phyloP scores from a whole-genome alignment of 2,888 invertebrate species.

The Biston stratarius region DNA sequence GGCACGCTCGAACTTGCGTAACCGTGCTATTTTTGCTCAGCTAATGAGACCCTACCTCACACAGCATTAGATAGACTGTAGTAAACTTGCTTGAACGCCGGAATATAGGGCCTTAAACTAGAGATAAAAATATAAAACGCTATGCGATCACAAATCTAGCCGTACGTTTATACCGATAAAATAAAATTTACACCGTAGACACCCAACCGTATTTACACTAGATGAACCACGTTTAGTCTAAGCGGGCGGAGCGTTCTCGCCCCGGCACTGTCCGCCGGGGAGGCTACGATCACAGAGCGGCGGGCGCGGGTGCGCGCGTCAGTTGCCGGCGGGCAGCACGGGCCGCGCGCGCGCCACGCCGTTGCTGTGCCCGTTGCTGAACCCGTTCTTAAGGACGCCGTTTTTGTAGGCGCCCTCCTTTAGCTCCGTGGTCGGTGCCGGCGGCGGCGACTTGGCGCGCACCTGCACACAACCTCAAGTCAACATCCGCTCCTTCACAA shows the following conservation, averaged over 20 bases:
- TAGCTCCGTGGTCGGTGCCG: constrained; percentile 60
- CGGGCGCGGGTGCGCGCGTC: constrained; percentile 51
- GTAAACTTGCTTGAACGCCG: too few species aligned
- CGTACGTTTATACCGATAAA: constrained; percentile 72
- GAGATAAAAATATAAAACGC: constrained; percentile 56
- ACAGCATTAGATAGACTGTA: too few species aligned
- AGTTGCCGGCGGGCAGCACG: constrained; percentile 81
- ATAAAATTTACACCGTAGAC: constrained; percentile 82
- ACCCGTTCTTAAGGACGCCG: constrained; percentile 73
- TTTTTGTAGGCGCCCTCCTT: constrained; percentile 66
- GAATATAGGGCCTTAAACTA: constrained; percentile 28
- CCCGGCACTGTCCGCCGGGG: constrained; percentile 47
- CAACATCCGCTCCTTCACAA: neutral
- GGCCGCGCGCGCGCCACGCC: constrained; percentile 69
- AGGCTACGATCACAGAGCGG: constrained; percentile 64
- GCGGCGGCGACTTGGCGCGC: constrained; percentile 63
- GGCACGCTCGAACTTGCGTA: too few species aligned
- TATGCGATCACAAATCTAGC: constrained; percentile 83
- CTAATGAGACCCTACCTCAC: too few species aligned
- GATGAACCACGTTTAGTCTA: constrained; percentile 78
- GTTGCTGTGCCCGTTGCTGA: constrained; percentile 71
- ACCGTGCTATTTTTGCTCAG: too few species aligned
- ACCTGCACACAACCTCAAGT: constrained; percentile 52
- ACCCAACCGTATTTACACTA: constrained; percentile 80
- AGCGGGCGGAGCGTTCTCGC: constrained; percentile 10